Percentiles rank a stretch among this genome's conserved stretches.
Conservation (phyloP, 2,113 vertebrate genomes). For the Furnarius figulus region DNA sequence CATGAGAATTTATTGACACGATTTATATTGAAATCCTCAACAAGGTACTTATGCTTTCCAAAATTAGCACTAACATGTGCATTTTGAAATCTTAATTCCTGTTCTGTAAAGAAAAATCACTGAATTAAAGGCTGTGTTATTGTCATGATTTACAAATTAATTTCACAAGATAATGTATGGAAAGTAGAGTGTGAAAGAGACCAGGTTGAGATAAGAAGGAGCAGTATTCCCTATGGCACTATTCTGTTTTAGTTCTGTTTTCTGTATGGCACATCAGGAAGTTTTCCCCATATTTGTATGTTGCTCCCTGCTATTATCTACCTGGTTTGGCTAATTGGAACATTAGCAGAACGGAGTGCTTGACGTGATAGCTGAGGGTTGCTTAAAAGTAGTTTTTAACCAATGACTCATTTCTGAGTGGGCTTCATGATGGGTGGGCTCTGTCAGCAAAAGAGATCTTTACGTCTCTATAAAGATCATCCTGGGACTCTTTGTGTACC, state of each 20-base stretch:
- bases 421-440: background rate
- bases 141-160: background rate
- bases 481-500: background rate
- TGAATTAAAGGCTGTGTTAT: background rate
- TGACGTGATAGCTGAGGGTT: background rate
- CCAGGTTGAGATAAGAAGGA: background rate
- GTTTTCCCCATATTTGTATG: background rate
- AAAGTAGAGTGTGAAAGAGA: background rate
- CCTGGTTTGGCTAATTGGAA: background rate
- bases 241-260: background rate
- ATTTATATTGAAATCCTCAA: background rate
- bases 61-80: background rate
- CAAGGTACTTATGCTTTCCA: background rate
- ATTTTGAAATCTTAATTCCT: background rate
- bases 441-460: background rate
- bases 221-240: background rate
- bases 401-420: background rate
- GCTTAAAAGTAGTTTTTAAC: conserved; percentile 9
- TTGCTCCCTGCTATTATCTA: background rate
- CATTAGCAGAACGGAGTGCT: background rate
- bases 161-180: background rate
- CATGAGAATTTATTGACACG: background rate
- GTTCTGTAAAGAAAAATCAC: background rate
- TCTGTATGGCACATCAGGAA: background rate
- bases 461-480: background rate